Evolutionary conservation across 2,113 vertebrate species (phyloP), one percentile per base, ranked within the genome.

Genomic region (Zosterops japonicus): DNA sequence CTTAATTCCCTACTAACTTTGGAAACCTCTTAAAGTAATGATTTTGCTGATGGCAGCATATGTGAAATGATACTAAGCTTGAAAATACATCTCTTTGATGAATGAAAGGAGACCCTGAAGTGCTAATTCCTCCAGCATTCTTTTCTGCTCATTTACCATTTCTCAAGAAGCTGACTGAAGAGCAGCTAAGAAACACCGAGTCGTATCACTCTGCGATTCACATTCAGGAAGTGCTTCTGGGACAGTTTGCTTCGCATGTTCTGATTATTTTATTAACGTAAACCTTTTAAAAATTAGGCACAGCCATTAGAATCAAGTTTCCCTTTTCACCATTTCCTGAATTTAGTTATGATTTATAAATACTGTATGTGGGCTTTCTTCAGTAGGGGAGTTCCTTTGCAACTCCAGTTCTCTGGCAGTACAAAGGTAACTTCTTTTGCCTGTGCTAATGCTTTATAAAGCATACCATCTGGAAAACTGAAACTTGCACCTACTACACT

Each of bases 41-140:
- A 88, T 92, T 94, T 88, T 92, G 94, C 92, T 94, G 94, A 95
- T 86, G 82, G 95, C 50, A 95, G 90, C 88, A 86, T 14, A 52
- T 61, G 53, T 83, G 67, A 93, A 93, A 88, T 79, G 80, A 80
- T 85, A 90, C 68, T 69, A 93, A 94, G 82, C 31, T 69, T 93
- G 61, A 92, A 94, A 94, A 90, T 46, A 76, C 33, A 83, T 65
- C 47, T 90, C 90, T 96, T 80, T 96, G 88, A 95, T 93, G 79
- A 95, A 92, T 55, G 85, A 92, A 90, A 88, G 50, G 25, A 92
- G 83, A 90, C 71, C 85, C 90, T 70, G 85, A 94, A 96, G 95
- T 67, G 79, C 71, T 92, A 93, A 96, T 83, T 97, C 83, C 80
- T 96, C 55, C 71, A 90, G 88, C 57, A 67, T 39, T 63, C 39